Evolutionary conservation across 2,113 vertebrate species (phyloP), one percentile per base, ranked within the genome.

Genomic region (Benitochromis conjunctus): DNA sequence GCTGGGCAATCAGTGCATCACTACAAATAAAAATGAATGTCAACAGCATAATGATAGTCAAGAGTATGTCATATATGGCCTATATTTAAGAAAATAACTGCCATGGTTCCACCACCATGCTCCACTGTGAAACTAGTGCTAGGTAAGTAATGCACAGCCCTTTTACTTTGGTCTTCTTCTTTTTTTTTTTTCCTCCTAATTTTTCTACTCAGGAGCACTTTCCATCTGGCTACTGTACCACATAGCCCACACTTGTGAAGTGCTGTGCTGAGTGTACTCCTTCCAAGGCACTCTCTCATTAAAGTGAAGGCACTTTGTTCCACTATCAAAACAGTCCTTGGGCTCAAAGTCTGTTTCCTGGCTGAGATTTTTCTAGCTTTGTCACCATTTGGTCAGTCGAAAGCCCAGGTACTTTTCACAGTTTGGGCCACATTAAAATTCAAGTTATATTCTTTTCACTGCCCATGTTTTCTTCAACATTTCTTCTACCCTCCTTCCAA

Each of bases 181-280:
- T n/a, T n/a, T n/a, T n/a, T n/a, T 34, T 62, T 19, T 5, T 9
- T 48, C 79, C 58, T 78, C 13, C 38, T 53, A 2, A 6, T 6
- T 13, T 76, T 4, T 0, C 1, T 56, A 36, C 24, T 54, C 51
- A 55, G 53, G 43, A 84, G 58, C 24, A 26, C 62, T 21, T 85
- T 89, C 82, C 82, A 81, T 85, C 87, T 89, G 79, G 82, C 64
- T 87, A 34, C 62, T 66, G 21, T 18, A 43, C 18, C 14, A 46
- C 81, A 86, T 6, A 87, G 36, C n/a, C 55, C 41, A 87, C 51
- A 83, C 80, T 48, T 85, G 76, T 89, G 36, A 85, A 89, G 57
- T 64, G 26, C 56, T 83, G 34, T 18, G 71, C 51, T 66, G 18
- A 74, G 46, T 79, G 69, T 79, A 62, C 21, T 58, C 41, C 54